Conservation (phyloP, 1,140 invertebrate genomes). For the Lepidurus apus region DNA sequence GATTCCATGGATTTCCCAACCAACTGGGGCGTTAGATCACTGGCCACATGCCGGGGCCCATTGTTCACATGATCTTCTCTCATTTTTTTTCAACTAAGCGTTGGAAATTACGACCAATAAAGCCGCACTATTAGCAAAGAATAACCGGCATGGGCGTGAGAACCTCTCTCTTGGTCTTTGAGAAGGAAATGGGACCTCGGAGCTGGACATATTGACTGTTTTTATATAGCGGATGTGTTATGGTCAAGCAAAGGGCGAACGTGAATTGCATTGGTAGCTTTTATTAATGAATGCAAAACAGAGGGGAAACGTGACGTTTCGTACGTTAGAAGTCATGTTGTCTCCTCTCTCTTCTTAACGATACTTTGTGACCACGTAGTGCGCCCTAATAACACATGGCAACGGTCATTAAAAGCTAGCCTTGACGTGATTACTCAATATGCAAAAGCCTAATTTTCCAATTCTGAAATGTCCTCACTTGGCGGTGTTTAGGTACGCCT, state of each 20-base stretch:
- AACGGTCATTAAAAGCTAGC: too few relatives aligned
- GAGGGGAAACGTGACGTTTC: neutral
- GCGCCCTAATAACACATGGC: too few relatives aligned
- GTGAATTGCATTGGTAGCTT: neutral
- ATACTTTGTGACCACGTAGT: too few relatives aligned
- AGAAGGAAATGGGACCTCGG: neutral
- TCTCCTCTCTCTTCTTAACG: too few relatives aligned
- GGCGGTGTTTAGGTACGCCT: too few relatives aligned
- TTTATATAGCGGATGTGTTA: neutral
- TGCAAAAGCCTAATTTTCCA: too few relatives aligned
- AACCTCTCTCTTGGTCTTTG: neutral
- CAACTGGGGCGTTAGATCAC: neutral
- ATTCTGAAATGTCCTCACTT: too few relatives aligned
- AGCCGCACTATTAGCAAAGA: neutral
- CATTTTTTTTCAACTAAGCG: neutral
- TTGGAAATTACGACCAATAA: too few relatives aligned
- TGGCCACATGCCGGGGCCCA: neutral
- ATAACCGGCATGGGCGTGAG: neutral
- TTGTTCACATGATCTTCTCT: neutral
- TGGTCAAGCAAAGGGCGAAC: neutral
- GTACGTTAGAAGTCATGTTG: too few relatives aligned
- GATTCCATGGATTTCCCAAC: slow-evolving; percentile 10
- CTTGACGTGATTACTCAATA: too few relatives aligned
- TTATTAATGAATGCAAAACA: neutral
- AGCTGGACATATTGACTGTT: neutral